Evolutionary conservation across 1,140 invertebrate genomes (phyloP).

Genomic region (Cephus cinctus): DNA sequence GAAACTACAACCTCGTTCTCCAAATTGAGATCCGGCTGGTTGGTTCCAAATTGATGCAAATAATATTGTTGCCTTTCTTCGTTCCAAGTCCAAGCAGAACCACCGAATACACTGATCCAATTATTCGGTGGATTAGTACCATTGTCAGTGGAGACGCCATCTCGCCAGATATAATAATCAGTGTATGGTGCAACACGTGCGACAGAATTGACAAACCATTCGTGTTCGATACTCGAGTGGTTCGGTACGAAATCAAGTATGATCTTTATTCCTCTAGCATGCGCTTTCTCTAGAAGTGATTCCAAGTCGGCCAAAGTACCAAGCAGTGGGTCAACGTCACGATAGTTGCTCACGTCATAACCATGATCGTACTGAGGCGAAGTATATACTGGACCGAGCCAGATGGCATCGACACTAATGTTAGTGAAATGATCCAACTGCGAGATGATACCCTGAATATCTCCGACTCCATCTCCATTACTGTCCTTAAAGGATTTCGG

Average conservation of each 20-base stretch:
- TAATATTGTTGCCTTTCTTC: conserved; percentile 59
- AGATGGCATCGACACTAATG: conserved; percentile 53
- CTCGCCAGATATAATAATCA: conserved; percentile 70
- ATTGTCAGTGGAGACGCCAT: conserved; percentile 38
- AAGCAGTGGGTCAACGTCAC: conserved; percentile 52
- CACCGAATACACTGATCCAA: conserved; percentile 51
- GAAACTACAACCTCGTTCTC: conserved; percentile 56
- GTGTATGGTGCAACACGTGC: conserved; percentile 59
- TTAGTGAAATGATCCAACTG: conserved; percentile 37
- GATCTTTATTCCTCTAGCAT: too few relatives aligned
- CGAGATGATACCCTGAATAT: conserved; percentile 57
- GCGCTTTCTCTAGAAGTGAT: conserved; percentile 39
- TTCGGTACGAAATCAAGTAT: conserved; percentile 79
- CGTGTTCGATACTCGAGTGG: conserved; percentile 69
- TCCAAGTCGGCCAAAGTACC: conserved; percentile 60
- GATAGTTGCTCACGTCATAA: conserved; percentile 55
- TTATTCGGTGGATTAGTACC: conserved; percentile 34
- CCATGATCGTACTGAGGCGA: conserved; percentile 59
- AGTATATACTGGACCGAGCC: conserved; percentile 59
- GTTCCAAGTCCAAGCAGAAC: conserved; percentile 61
- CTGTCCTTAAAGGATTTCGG: conserved; percentile 71
- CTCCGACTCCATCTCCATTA: conserved; percentile 74
- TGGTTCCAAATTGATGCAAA: conserved; percentile 61
- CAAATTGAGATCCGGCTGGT: conserved; percentile 73
- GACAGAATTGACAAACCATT: conserved; percentile 70